These are phyloP conservation scores for Autographa pulchrina DNA, from an alignment of 2,888 invertebrate species.

Conservation along the genomic window DNA sequence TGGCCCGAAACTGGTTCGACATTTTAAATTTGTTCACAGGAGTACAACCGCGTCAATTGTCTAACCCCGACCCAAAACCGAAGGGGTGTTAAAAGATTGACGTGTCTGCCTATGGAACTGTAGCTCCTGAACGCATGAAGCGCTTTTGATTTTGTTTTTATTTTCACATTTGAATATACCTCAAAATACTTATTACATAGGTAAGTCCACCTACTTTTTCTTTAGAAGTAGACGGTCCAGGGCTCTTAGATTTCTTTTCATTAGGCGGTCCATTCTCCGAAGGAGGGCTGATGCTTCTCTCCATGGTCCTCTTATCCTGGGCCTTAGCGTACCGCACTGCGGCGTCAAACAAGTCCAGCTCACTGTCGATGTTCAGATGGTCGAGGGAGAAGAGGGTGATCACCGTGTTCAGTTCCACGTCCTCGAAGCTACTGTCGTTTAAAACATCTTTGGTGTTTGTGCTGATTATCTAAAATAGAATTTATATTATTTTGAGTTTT, in stretches of 20 bases:
- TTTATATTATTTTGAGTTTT: no score
- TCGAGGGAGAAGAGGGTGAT: constrained; percentile 93
- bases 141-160: no score
- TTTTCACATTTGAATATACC: no score
- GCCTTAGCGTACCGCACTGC: constrained; percentile 89
- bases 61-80: no score
- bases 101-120: no score
- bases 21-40: no score
- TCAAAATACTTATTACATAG: background rate
- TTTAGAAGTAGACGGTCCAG: constrained; percentile 80
- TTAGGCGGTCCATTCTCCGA: constrained; percentile 69
- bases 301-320: constrained; percentile 73
- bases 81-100: no score
- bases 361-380: constrained; percentile 92
- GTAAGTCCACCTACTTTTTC: constrained; percentile 56
- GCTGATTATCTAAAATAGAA: constrained; percentile 91
- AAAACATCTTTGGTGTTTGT: constrained; percentile 93
- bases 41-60: no score
- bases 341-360: constrained; percentile 94
- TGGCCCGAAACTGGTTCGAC: no score
- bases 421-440: constrained; percentile 93
- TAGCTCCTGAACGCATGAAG: no score
- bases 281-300: constrained; percentile 74
- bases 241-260: constrained; percentile 76
- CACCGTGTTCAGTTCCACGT: constrained; percentile 93